Evolutionary conservation across 2,113 vertebrate species (phyloP), one percentile per base, ranked within the genome.

Genomic region (Cettia cetti): DNA sequence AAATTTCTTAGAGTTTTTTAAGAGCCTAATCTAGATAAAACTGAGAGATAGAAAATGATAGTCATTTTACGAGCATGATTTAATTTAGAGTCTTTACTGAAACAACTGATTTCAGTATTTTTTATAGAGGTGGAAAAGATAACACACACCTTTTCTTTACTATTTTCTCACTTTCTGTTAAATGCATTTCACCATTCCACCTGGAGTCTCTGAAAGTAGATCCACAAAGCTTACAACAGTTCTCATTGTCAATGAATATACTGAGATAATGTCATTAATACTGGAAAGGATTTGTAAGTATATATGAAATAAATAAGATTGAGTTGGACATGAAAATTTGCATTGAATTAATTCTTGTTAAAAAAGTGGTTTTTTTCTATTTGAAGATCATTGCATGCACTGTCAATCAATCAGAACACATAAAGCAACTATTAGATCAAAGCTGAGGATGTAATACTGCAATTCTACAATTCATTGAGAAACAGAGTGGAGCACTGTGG

Each of bases 261-360:
- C 65, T 37, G 61, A 92, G 72, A 68, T 77, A 93, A 87, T 49
- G 76, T 78, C 45, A 90, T 94, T 95, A 90, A 88, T 42, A 95
- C 39, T 80, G 81, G 39, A 72, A 63, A 71, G 28, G 16, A 54
- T 95, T 96, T 96, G 40, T 45, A 95, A 91, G 27, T 66, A 14
- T 33, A 86, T 93, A 80, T 63, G 27, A 81, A 91, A 26, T 82
- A 96, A 95, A 72, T 44, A 40, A 91, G 91, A 82, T 20, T 76
- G 42, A 96, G 79, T 93, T 44, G 5, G 26, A 30, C 23, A 28
- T 80, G 53, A 84, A 33, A 82, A 96, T 92, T 92, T 90, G 4
- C 31, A 40, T 15, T 77, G 40, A 92, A 94, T 57, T 93, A 94
- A 77, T 44, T 78, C 18, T 83, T 72, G 15, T 94, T 94, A 75